Evolutionary conservation across 2,888 invertebrate genomes (phyloP), one percentile per base, ranked within the genome.

Genomic region (Creontiades dilutus): DNA sequence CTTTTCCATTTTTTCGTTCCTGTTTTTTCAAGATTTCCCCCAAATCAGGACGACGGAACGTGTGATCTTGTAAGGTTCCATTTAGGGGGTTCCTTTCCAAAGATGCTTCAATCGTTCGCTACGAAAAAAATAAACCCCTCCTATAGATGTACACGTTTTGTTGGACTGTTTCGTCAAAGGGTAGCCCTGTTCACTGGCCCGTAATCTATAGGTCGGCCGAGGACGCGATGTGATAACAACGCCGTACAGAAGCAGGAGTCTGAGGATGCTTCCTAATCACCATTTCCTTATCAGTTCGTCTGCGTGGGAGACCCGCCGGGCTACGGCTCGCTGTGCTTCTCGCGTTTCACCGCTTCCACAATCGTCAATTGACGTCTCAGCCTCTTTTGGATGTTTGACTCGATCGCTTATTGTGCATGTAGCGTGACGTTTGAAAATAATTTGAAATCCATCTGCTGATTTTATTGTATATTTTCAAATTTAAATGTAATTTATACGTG

Each of bases 211-310:
- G 76, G 37, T 78, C 78, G 78, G 46, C 19, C 78, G 47, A 78
- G 78, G 78, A 78, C 78, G 78, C 78, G 14, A 47, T 47, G 52
- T 48, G 82, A 48, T 82, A 52, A 48, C 14, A 80, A 47, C 78
- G 37, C 37, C 55, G 48, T 82, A 82, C 82, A 47, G 82, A 47
- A 82, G 48, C 82, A 52, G 82, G 82, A 82, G 82, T 82, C 82
- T 52, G 82, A 82, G 82, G 82, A 82, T 52, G 82, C 82, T 82
- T 82, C 78, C 82, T 82, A 82, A 82, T 82, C 82, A 82, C 48
- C 82, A 82, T 82, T 82, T 82, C 82, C 82, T 82, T 82, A 82
- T 82, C 82, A 52, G 82, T 82, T 82, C 5, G 82, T 14, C 82
- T 52, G 82, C 82, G 82, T 82, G 82, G 82, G 82, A 82, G 82